Evolutionary conservation across 2,113 vertebrate species (phyloP).

Genomic region (Gorsachius goisagi): DNA sequence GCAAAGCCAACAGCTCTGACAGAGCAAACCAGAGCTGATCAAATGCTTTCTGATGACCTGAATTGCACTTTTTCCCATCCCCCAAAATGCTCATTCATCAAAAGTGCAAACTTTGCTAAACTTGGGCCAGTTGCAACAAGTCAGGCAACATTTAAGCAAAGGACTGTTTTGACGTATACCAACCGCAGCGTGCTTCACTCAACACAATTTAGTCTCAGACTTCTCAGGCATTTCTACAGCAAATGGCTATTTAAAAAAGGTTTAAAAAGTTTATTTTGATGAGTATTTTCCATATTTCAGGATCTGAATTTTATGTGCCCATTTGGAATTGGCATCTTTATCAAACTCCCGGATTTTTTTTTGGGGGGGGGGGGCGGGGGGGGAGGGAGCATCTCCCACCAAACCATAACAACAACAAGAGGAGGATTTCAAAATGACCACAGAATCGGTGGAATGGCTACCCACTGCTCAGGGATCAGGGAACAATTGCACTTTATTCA

Average conservation of each 20-base stretch:
- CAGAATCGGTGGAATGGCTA: not conserved
- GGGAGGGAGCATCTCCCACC: not conserved
- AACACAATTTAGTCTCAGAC: not conserved
- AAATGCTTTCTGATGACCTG: not conserved
- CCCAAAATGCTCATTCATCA: not conserved
- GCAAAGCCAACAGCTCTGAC: not conserved
- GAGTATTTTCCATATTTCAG: not conserved
- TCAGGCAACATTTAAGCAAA: not conserved
- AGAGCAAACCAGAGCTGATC: not conserved
- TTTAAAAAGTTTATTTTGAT: not conserved
- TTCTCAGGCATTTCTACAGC: not conserved
- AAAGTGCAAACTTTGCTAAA: not conserved
- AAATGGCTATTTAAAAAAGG: not conserved
- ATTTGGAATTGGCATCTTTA: not conserved
- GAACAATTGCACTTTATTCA: not conserved
- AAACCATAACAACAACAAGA: not conserved
- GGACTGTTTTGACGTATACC: not conserved
- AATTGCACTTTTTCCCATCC: not conserved
- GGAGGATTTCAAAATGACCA: not conserved
- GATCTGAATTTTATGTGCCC: not conserved
- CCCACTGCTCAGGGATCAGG: fast-evolving
- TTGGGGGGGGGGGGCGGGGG: no score
- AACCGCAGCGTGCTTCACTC: not conserved
- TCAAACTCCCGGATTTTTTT: not conserved
- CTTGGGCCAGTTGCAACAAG: not conserved